These are phyloP conservation scores for Chloropsis cyanopogon DNA, from an alignment of 2,113 vertebrate species.

Conservation along the genomic window DNA sequence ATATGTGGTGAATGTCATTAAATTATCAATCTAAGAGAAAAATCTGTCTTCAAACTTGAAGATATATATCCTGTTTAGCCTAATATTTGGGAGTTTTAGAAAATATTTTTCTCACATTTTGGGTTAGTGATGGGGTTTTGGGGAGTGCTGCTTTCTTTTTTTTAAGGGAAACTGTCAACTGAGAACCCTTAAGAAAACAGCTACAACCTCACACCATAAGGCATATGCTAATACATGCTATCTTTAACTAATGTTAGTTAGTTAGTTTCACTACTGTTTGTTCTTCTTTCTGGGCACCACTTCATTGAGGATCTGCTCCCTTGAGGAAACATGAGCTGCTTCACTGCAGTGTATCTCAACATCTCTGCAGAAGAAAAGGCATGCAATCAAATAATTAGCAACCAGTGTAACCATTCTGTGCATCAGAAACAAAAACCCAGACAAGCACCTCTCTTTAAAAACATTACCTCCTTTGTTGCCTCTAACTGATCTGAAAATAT, in stretches of 20 bases:
- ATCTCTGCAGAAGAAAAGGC: background rate
- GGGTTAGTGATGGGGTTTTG: background rate
- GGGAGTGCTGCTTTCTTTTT: background rate
- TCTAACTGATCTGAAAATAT: constrained; percentile 6
- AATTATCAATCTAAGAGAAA: constrained; percentile 1
- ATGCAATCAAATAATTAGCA: constrained; percentile 11
- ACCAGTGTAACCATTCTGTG: background rate
- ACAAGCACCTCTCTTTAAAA: background rate
- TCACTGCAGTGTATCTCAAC: background rate
- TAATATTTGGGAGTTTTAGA: background rate
- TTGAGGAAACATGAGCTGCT: background rate
- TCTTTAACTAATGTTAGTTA: background rate
- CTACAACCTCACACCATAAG: background rate
- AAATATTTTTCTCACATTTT: background rate
- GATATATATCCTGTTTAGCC: background rate
- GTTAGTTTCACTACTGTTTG: background rate
- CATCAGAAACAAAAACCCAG: background rate
- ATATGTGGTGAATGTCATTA: background rate
- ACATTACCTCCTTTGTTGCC: background rate
- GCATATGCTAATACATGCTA: rapidly evolving
- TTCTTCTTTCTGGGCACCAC: background rate
- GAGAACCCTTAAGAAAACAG: background rate
- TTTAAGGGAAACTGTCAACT: background rate
- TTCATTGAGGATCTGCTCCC: background rate
- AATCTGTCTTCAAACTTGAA: background rate